phyloP scores from a whole-genome alignment of 1,140 invertebrate genomes.

The Scaptomyza hsui region DNA sequence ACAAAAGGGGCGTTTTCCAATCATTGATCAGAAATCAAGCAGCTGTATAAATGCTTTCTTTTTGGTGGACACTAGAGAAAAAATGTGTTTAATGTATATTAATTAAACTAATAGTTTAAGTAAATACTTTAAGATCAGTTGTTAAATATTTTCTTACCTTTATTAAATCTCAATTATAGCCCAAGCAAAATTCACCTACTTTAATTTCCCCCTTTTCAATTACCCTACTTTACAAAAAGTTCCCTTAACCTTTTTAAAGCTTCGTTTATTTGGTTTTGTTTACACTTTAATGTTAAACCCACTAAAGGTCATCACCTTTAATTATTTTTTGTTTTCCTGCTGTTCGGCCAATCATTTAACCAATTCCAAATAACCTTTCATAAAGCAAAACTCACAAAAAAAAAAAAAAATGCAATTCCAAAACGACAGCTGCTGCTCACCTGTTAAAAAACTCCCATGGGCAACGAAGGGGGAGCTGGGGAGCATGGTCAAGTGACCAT shows the following conservation, averaged over 20 bases:
- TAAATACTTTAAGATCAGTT: no score
- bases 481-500: conserved; percentile 61
- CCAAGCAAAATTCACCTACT: background rate
- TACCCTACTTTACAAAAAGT: background rate
- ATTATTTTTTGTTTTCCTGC: conserved; percentile 2
- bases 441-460: conserved; percentile 16
- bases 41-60: no score
- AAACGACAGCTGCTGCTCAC: conserved; percentile 36
- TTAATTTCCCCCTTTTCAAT: background rate
- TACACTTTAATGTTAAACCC: background rate
- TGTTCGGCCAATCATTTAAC: conserved; percentile 33
- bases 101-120: no score
- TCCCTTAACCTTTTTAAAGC: background rate
- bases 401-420: conserved; percentile 25
- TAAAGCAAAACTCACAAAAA: conserved; percentile 15
- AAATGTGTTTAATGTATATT: no score
- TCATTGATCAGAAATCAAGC: conserved; percentile 47
- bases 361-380: conserved; percentile 41
- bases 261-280: background rate
- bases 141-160: no score
- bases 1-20: conserved; percentile 56
- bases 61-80: no score
- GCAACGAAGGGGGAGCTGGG: background rate
- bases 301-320: background rate
- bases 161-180: background rate